phyloP scores from a whole-genome alignment of 2,888 invertebrate species.

The Teinopalpus imperialis region DNA sequence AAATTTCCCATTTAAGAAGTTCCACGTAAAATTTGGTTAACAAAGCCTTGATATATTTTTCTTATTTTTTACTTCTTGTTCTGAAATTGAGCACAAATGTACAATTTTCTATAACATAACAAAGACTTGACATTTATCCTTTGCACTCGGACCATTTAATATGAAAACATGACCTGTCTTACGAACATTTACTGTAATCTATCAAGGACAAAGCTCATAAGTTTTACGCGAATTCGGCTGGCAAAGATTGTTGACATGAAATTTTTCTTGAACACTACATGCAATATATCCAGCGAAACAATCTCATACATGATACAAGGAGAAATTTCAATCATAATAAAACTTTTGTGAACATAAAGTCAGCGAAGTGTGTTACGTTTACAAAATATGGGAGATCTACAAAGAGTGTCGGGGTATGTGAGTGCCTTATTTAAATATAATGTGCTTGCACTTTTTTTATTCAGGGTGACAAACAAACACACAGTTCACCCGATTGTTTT shows the following conservation, averaged over 20 bases:
- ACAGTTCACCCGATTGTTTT: too few relatives aligned
- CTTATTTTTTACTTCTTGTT: too few relatives aligned
- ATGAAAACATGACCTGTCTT: constrained; percentile 4
- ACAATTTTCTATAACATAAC: too few relatives aligned
- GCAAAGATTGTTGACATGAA: constrained; percentile 15
- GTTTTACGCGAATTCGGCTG: constrained; percentile 5
- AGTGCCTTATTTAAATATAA: neutral
- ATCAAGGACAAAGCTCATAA: constrained; percentile 7
- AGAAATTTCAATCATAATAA: constrained; percentile 27
- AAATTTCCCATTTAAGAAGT: too few relatives aligned
- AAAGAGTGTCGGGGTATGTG: neutral
- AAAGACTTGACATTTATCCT: too few relatives aligned
- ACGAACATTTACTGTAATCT: constrained; percentile 6
- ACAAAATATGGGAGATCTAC: constrained; percentile 7
- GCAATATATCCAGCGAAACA: constrained; percentile 20
- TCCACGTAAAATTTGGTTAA: too few relatives aligned
- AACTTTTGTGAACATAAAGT: constrained; percentile 21
- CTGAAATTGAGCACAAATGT: too few relatives aligned
- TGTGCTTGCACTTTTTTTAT: too few relatives aligned
- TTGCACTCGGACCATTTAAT: too few relatives aligned
- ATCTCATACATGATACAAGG: constrained; percentile 13
- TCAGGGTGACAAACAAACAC: too few relatives aligned
- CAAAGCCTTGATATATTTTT: too few relatives aligned
- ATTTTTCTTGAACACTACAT: constrained; percentile 3
- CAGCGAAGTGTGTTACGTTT: constrained; percentile 20